Percentiles rank a stretch among this genome's conserved stretches.
Evolutionary conservation across 1,140 invertebrate genomes (phyloP).

Genomic region (Brachionus angularis): DNA sequence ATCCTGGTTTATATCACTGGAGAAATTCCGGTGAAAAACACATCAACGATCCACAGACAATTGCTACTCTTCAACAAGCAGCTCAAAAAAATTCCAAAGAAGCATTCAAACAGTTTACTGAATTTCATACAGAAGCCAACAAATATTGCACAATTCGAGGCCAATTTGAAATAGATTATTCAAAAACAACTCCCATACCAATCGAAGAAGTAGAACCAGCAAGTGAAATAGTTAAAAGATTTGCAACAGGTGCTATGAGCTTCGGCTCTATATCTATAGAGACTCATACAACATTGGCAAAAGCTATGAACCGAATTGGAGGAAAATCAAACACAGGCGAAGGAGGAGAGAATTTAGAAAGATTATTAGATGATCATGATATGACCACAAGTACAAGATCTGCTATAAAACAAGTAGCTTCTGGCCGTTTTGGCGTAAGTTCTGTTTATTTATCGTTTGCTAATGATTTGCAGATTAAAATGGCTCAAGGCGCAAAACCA

Average conservation of each 20-base stretch:
- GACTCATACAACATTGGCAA: conserved; percentile 85
- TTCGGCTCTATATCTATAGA: conserved; percentile 88
- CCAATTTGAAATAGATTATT: conserved; percentile 76
- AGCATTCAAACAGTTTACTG: conserved; percentile 81
- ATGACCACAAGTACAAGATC: conserved; percentile 65
- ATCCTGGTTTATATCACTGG: conserved; percentile 94
- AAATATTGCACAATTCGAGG: conserved; percentile 82
- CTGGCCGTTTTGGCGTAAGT: conserved; percentile 94
- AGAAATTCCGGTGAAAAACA: conserved; percentile 93
- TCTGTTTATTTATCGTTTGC: conserved; percentile 92
- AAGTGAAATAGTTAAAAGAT: conserved; percentile 89
- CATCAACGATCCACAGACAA: conserved; percentile 77
- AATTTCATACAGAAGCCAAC: conserved; percentile 79
- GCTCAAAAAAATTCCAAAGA: conserved; percentile 72
- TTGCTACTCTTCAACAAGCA: conserved; percentile 58
- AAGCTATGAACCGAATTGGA: conserved; percentile 93
- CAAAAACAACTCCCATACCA: conserved; percentile 66
- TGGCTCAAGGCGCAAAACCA: conserved; percentile 60
- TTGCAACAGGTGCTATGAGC: conserved; percentile 75
- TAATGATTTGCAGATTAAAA: conserved; percentile 60
- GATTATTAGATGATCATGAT: conserved; percentile 67
- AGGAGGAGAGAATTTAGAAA: conserved; percentile 68
- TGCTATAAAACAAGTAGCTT: conserved; percentile 77
- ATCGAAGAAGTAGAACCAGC: conserved; percentile 83
- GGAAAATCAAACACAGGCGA: conserved; percentile 96